phyloP scores from a whole-genome alignment of 2,113 vertebrate species.

The Heloderma charlesbogerti region DNA sequence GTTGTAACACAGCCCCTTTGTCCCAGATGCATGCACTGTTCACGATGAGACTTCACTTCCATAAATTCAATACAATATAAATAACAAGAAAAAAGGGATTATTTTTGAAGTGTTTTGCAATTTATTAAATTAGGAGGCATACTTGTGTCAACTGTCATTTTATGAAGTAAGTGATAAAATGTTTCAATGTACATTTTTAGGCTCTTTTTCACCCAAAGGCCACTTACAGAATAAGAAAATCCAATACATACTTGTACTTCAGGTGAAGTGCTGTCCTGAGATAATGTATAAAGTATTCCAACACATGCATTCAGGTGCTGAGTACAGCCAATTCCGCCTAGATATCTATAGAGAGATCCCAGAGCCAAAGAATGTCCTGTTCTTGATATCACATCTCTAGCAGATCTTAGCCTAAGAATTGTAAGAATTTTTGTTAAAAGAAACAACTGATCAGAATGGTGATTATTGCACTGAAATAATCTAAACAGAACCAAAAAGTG shows the following conservation, averaged over 20 bases:
- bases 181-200: neutral
- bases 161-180: neutral
- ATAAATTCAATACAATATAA: neutral
- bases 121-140: neutral
- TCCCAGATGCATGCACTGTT: neutral
- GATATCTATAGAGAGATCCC: slow-evolving; percentile 87
- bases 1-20: neutral
- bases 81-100: neutral
- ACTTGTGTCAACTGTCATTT: neutral
- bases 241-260: slow-evolving; percentile 88
- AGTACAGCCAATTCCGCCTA: slow-evolving; percentile 86
- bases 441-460: neutral
- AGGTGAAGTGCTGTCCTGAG: slow-evolving; percentile 94
- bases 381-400: slow-evolving; percentile 89
- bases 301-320: slow-evolving; percentile 90
- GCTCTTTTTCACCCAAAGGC: neutral
- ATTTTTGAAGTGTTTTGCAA: neutral
- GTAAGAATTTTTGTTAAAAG: slow-evolving; percentile 33
- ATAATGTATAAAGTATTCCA: slow-evolving; percentile 90
- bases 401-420: slow-evolving; percentile 86
- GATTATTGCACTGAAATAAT: neutral
- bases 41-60: neutral
- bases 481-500: neutral
- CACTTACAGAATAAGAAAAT: neutral
- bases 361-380: slow-evolving; percentile 90